Percentiles rank a stretch among this genome's conserved stretches.
Conservation (phyloP, 2,888 invertebrate genomes). For the Agrypnus murinus region DNA sequence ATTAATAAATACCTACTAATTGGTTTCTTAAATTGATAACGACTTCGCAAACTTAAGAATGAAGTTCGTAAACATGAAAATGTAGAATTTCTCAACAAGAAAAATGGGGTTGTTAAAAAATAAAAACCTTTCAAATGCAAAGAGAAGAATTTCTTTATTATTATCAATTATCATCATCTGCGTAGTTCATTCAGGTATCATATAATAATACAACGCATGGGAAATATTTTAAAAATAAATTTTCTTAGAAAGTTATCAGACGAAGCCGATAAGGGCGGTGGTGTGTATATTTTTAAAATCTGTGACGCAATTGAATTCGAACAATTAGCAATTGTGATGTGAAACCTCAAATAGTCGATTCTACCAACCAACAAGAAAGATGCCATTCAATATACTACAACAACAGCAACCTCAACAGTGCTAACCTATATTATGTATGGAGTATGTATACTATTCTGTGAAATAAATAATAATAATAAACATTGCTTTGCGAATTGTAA, state of each 20-base stretch:
- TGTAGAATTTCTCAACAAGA: no score
- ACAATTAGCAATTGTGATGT: conserved; percentile 43
- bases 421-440: conserved; percentile 17
- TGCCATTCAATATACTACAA: conserved; percentile 18
- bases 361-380: conserved; percentile 11
- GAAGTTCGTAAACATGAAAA: no score
- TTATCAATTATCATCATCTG: background rate
- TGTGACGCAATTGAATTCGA: conserved; percentile 17
- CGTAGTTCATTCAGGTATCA: background rate
- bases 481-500: no score
- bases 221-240: no score
- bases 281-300: conserved; percentile 1
- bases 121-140: no score
- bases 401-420: conserved; percentile 32
- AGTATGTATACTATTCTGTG: background rate
- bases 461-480: no score
- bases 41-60: no score
- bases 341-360: conserved; percentile 56
- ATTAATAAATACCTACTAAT: no score
- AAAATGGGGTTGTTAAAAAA: no score
- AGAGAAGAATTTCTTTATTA: no score
- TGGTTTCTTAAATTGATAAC: no score
- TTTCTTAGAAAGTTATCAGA: conserved; percentile 1
- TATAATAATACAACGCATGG: no score
- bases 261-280: background rate